These are phyloP conservation scores for Trichomycterus rosablanca DNA, from an alignment of 2,113 vertebrate genomes.

Conservation along the genomic window DNA sequence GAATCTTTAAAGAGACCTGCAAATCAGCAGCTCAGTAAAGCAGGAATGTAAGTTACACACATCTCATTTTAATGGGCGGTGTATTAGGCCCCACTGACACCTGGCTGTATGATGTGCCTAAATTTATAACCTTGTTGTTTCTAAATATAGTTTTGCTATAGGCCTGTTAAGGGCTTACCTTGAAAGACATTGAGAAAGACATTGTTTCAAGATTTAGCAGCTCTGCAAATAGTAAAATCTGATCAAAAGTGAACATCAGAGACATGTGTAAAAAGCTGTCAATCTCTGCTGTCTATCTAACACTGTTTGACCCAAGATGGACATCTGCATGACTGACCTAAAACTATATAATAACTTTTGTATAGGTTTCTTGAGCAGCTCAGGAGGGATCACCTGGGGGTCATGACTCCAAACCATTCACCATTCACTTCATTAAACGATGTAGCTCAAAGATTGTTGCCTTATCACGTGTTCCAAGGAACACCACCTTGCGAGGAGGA, in stretches of 20 bases:
- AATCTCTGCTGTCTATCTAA: too few species aligned
- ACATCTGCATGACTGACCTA: too few species aligned
- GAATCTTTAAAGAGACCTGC: slow-evolving; percentile 80
- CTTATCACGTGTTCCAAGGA: slow-evolving; percentile 92
- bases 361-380: slow-evolving; percentile 83
- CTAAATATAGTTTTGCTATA: too few species aligned
- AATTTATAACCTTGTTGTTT: too few species aligned
- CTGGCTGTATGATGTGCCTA: too few species aligned
- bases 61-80: too few species aligned
- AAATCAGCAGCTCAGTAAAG: slow-evolving; percentile 84
- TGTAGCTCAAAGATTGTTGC: slow-evolving; percentile 80
- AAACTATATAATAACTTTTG: too few species aligned
- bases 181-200: neutral
- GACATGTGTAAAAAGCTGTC: too few species aligned
- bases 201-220: neutral
- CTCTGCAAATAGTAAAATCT: neutral
- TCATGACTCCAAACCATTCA: slow-evolving; percentile 74
- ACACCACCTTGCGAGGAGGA: slow-evolving; percentile 79
- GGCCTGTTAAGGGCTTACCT: too few species aligned
- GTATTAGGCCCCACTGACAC: too few species aligned
- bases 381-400: slow-evolving; percentile 78
- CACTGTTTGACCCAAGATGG: too few species aligned
- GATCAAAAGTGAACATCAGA: too few species aligned
- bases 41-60: slow-evolving; percentile 80
- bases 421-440: slow-evolving; percentile 79